Conservation (phyloP, 2,888 invertebrate species). For the Meandrusa payeni region DNA sequence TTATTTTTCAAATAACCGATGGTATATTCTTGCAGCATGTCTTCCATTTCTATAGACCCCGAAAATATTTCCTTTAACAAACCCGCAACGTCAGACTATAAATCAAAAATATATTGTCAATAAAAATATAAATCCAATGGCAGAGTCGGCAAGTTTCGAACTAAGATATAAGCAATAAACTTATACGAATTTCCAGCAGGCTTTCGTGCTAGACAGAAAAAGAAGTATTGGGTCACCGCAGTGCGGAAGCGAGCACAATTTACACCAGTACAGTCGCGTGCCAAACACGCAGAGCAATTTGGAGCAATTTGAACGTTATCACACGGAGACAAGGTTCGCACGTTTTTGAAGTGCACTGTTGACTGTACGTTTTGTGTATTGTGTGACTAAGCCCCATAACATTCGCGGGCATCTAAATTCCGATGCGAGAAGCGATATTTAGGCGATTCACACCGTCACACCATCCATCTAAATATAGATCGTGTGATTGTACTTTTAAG, state of each 20-base stretch:
- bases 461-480: slow-evolving; percentile 17
- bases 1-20: too few species aligned
- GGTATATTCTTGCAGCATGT: background rate
- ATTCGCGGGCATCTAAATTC: slow-evolving; percentile 18
- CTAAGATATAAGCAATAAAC: slow-evolving; percentile 24
- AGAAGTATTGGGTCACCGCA: slow-evolving; percentile 23
- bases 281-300: background rate
- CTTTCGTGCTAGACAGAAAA: slow-evolving; percentile 22
- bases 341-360: background rate
- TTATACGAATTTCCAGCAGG: slow-evolving; percentile 20
- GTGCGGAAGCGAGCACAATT: slow-evolving; percentile 23
- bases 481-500: slow-evolving; percentile 3
- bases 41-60: background rate
- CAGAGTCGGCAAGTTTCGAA: slow-evolving; percentile 16
- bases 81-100: slow-evolving; percentile 14
- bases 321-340: background rate
- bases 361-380: slow-evolving; percentile 13
- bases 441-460: slow-evolving; percentile 16
- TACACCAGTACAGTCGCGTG: slow-evolving; percentile 15
- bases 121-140: slow-evolving; percentile 24
- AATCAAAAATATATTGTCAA: slow-evolving; percentile 26
- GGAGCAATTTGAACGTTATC: slow-evolving; percentile 3
- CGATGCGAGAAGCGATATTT: slow-evolving; percentile 20
- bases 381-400: slow-evolving; percentile 22
- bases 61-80: slow-evolving; percentile 18